Conservation (phyloP, 2,113 vertebrate species). For the Epinephelus cyanopodus region DNA sequence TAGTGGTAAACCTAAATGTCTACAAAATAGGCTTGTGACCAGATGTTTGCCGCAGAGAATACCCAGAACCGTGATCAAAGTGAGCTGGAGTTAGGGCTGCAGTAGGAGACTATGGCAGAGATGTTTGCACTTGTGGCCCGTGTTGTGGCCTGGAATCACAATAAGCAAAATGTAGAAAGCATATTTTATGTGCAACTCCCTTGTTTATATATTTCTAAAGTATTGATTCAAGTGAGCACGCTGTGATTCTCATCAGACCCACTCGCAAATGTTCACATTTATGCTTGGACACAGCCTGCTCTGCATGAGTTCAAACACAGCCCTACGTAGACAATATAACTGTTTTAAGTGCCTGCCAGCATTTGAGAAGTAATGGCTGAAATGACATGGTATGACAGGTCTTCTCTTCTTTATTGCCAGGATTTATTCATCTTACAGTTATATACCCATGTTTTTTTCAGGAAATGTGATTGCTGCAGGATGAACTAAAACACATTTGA, state of each 20-base stretch:
- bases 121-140: not conserved
- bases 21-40: conserved; percentile 7
- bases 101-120: not conserved
- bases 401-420: conserved; percentile 48
- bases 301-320: conserved; percentile 49
- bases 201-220: conserved; percentile 20
- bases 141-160: conserved; percentile 30
- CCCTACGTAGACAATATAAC: conserved; percentile 31
- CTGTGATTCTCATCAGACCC: conserved; percentile 48
- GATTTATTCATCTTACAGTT: conserved; percentile 44
- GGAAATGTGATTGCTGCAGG: conserved; percentile 38
- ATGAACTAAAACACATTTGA: conserved; percentile 55
- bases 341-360: conserved; percentile 52
- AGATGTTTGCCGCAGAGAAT: conserved; percentile 1
- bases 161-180: not conserved
- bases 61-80: conserved; percentile 17
- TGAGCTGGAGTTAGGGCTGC: not conserved
- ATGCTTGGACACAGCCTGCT: conserved; percentile 53
- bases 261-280: conserved; percentile 42
- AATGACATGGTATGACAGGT: conserved; percentile 50
- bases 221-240: not conserved
- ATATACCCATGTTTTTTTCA: conserved; percentile 22
- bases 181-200: conserved; percentile 11
- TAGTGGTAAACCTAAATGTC: conserved; percentile 16
- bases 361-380: conserved; percentile 48